Evolutionary conservation across 2,888 invertebrate species (phyloP), one percentile per base, ranked within the genome.

Genomic region (Temnothorax rugatulus): DNA sequence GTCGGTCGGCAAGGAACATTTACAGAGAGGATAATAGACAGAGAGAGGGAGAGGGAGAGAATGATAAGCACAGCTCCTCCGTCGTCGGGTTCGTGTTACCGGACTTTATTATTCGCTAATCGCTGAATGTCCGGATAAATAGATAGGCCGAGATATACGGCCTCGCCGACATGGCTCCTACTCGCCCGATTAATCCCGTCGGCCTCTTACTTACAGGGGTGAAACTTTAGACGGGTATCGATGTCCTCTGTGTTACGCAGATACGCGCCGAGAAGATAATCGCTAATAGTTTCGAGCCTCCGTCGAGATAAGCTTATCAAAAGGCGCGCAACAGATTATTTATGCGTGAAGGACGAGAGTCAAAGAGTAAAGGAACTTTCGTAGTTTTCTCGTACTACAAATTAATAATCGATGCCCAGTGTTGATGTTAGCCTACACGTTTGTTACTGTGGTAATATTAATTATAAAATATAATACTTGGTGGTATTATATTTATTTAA

Each of bases 61-160:
- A 13, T 29, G 89, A 91, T 89, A 88, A 89, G 88, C 57, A 73
- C 44, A 85, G 81, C 69, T 84, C 82, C 64, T 85, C 84, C 83
- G 73, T 81, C 52, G 61, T 66, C 61, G 77, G 85, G 83, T 69
- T 92, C 92, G 77, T 64, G 64, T 92, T 92, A 89, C 91, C 76
- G 75, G 83, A 84, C 84, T 86, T 87, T 87, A 87, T 87, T 90
- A 91, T 91, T 89, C 83, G 89, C 87, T 92, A 90, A 92, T 92
- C 92, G 91, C 87, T 87, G 76, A 87, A 86, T 82, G 88, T 85
- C 76, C 64, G 84, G 75, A 87, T 77, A 83, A 69, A 76, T 50
- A 73, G 82, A 69, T 81, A 81, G 52, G 15, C 38, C 52, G 52
- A 84, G 82, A 84, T 83, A 84, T 83, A 89, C 83, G 79, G 52